These are phyloP conservation scores for Telenomus remus DNA, from an alignment of 1,140 invertebrate genomes.

Conservation along the genomic window DNA sequence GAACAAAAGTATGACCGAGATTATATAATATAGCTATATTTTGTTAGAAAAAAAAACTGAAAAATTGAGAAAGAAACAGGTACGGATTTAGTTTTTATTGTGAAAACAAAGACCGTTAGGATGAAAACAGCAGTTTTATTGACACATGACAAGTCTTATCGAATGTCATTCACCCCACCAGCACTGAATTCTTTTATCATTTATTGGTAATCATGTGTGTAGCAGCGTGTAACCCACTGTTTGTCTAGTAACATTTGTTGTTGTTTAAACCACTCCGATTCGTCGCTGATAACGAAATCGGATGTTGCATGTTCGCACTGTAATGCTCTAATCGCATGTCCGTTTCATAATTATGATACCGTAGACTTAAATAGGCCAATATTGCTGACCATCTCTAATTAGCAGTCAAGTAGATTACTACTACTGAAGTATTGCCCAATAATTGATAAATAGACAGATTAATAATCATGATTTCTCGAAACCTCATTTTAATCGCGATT, in stretches of 20 bases:
- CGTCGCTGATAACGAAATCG: conserved; percentile 18
- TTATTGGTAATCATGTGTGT: conserved; percentile 15
- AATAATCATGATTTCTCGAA: not conserved
- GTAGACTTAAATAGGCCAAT: conserved; percentile 21
- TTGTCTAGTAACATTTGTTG: conserved; percentile 6
- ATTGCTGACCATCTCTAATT: conserved; percentile 25
- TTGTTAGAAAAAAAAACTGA: no score
- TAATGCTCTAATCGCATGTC: conserved; percentile 33
- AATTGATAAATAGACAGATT: not conserved
- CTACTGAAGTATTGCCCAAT: conserved; percentile 18
- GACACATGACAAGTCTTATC: no score
- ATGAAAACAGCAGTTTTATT: no score
- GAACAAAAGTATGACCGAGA: no score
- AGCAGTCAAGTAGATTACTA: conserved; percentile 31
- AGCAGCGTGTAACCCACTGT: conserved; percentile 8
- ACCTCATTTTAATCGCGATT: no score
- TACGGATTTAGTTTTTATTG: no score
- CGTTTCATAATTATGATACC: conserved; percentile 25
- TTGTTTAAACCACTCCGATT: conserved; percentile 14
- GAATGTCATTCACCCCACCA: no score
- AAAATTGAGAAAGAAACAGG: no score
- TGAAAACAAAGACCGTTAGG: no score
- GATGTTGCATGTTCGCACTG: conserved; percentile 33
- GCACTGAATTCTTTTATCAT: no score
- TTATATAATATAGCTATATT: no score